Evolutionary conservation across 2,888 invertebrate genomes (phyloP).

Genomic region (Caenorhabditis virilis): DNA sequence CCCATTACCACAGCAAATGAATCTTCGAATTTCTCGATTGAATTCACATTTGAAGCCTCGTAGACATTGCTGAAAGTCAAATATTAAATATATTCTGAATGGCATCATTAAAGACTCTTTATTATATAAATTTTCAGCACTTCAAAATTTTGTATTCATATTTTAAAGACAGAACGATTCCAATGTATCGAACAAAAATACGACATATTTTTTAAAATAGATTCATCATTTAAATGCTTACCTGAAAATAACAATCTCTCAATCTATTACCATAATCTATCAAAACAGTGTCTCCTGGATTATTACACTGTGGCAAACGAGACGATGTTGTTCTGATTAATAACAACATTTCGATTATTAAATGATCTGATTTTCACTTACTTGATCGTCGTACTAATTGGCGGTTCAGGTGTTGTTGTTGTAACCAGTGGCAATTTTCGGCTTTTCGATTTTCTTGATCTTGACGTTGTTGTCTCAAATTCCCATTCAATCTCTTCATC

Average conservation of each 20-base stretch:
- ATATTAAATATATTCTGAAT: too few relatives aligned
- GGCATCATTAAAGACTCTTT: too few relatives aligned
- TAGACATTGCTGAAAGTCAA: constrained; percentile 45
- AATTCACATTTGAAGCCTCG: constrained; percentile 55
- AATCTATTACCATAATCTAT: constrained; percentile 57
- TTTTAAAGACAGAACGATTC: too few relatives aligned
- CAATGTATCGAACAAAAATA: too few relatives aligned
- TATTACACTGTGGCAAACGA: constrained; percentile 49
- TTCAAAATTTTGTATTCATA: too few relatives aligned
- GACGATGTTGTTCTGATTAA: constrained; percentile 44
- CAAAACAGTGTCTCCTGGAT: constrained; percentile 48
- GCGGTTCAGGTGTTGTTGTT: constrained; percentile 37
- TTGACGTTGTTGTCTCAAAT: constrained; percentile 37
- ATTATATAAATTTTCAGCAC: too few relatives aligned
- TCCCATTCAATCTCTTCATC: constrained; percentile 43
- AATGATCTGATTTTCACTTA: neutral
- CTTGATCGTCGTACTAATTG: constrained; percentile 23
- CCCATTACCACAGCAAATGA: constrained; percentile 54
- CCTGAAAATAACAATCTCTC: constrained; percentile 54
- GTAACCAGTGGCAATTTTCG: constrained; percentile 20
- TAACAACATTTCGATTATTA: too few relatives aligned
- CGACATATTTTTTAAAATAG: too few relatives aligned
- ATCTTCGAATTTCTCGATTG: constrained; percentile 52
- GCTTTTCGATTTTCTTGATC: constrained; percentile 31
- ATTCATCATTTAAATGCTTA: too few relatives aligned